A percentile compares a stretch with the other conserved stretches of the same genome.
These are phyloP conservation scores for Perca flavescens DNA, from an alignment of 2,113 vertebrate genomes.

Conservation along the genomic window DNA sequence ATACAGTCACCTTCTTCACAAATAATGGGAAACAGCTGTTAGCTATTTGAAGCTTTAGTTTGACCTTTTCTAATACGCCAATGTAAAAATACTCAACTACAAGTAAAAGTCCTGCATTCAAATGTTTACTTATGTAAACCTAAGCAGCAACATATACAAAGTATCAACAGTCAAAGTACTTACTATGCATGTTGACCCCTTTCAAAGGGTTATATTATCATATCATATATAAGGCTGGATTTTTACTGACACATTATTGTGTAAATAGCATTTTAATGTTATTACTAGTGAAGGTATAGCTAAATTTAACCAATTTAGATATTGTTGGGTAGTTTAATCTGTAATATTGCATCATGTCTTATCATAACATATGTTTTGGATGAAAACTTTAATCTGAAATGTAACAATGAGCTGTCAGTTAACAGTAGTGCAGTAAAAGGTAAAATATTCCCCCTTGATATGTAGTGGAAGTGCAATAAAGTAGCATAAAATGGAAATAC, in stretches of 20 bases:
- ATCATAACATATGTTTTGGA: neutral
- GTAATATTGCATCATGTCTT: neutral
- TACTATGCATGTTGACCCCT: too few species aligned
- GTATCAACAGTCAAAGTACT: too few species aligned
- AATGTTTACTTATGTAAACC: neutral
- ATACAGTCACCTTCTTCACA: conserved; percentile 84
- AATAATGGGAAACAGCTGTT: conserved; percentile 21
- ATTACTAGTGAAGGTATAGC: neutral
- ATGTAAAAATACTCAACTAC: neutral
- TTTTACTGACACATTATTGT: neutral
- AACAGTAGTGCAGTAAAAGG: neutral
- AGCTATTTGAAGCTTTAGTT: neutral
- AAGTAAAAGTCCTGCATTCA: too few species aligned
- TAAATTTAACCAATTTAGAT: neutral
- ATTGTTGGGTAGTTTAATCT: neutral
- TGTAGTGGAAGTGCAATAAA: neutral
- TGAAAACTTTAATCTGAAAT: neutral
- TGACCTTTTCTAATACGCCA: neutral
- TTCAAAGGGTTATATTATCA: too few species aligned
- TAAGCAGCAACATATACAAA: neutral
- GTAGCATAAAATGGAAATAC: neutral
- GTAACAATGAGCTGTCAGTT: neutral
- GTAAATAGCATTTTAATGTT: neutral
- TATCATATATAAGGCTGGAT: too few species aligned
- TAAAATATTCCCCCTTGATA: neutral